Percentiles rank a stretch among this genome's conserved stretches.
These are phyloP conservation scores for Rotaria macrura DNA, from an alignment of 2,888 invertebrate genomes.

Conservation along the genomic window DNA sequence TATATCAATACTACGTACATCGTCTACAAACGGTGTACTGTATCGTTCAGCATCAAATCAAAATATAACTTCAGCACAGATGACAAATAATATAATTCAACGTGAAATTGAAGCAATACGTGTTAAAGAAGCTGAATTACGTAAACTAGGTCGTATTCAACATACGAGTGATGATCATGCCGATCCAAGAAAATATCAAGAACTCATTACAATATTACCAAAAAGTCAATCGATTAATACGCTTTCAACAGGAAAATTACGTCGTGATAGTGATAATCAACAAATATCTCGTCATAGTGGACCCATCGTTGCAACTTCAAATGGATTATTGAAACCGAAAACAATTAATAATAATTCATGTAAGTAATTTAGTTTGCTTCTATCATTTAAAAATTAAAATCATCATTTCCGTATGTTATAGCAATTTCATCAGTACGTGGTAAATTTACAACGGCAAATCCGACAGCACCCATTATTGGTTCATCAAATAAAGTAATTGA, in stretches of 20 bases:
- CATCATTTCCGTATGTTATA: not conserved
- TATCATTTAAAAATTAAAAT: not conserved
- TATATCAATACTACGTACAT: not conserved
- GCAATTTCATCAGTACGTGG: not conserved
- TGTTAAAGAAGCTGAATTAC: not conserved
- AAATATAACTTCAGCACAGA: not conserved
- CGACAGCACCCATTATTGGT: not conserved
- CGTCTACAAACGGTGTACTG: not conserved
- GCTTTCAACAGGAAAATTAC: not conserved
- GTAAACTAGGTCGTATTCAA: not conserved
- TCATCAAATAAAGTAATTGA: not conserved
- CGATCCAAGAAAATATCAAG: conserved; percentile 11
- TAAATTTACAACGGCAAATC: not conserved
- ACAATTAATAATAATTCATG: not conserved
- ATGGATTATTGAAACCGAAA: not conserved
- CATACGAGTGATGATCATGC: conserved; percentile 16
- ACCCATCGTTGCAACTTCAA: not conserved
- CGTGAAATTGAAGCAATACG: conserved; percentile 16
- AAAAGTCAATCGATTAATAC: not conserved
- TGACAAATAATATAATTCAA: not conserved
- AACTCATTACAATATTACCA: not conserved
- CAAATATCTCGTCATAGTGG: not conserved
- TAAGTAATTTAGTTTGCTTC: not conserved
- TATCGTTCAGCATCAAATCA: conserved; percentile 4
- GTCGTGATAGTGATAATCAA: conserved; percentile 2